Evolutionary conservation across 2,797 vertebrate species (phyloP).

Genomic region (Philypnodon macrostomus): DNA sequence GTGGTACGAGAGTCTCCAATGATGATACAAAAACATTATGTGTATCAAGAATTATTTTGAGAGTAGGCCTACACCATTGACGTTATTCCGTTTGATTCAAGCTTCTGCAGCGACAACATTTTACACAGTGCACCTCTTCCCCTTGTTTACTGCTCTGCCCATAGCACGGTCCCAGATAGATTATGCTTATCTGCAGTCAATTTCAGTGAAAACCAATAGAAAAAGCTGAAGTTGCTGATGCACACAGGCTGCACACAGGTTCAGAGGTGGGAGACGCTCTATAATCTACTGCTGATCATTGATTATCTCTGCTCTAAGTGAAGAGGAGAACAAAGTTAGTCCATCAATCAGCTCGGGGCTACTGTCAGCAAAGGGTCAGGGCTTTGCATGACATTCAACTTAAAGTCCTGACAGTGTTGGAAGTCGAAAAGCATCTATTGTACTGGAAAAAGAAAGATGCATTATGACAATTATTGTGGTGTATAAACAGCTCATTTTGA

Average conservation of each 20-base stretch:
- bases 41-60: too few species aligned
- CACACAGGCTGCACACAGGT: constrained; percentile 27
- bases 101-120: too few species aligned
- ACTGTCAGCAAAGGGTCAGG: constrained; percentile 34
- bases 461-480: constrained; percentile 14
- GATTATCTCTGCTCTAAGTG: constrained; percentile 51
- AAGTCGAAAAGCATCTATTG: neutral
- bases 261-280: constrained; percentile 44
- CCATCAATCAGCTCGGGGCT: constrained; percentile 55
- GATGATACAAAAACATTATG: too few species aligned
- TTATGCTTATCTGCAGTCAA: constrained; percentile 47
- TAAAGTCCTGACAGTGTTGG: constrained; percentile 12
- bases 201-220: constrained; percentile 52
- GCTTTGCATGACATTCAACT: constrained; percentile 38
- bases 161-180: constrained; percentile 20
- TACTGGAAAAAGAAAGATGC: constrained; percentile 11
- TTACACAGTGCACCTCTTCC: neutral
- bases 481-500: too few species aligned
- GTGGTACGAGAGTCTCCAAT: too few species aligned
- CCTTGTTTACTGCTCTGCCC: neutral
- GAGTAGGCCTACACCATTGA: too few species aligned
- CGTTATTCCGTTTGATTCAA: too few species aligned
- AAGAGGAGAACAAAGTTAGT: constrained; percentile 40
- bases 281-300: constrained; percentile 58
- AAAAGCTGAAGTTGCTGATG: constrained; percentile 52